Base-by-base conservation (phyloP, 2,113 vertebrate genomes). In the Tragelaphus strepsiceros region DNA sequence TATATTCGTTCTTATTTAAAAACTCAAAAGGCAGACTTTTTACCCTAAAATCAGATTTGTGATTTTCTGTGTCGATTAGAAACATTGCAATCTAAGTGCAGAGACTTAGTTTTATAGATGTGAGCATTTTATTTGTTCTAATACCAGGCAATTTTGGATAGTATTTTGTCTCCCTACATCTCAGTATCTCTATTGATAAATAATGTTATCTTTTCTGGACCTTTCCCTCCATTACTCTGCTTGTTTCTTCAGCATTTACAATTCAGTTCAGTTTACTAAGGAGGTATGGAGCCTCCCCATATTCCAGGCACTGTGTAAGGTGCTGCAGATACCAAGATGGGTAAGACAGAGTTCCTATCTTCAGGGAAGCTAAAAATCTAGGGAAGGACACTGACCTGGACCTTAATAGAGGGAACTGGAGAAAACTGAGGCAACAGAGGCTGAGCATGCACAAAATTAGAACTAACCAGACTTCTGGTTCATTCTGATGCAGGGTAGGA, bases 131-230 rank as follows among this genome's bases (percentile, higher is more conserved):
- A 58, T 49, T 35, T 92, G 2, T 62, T 91, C 51, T 93, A 39
- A 87, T 61, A 53, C 19, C 24, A 39, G 46, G n/a, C 39, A 74
- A 71, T 6, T 91, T 90, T 90, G 10, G 9, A 59, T 64, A 64
- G 14, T 46, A 62, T 83, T 92, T 97, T 92, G 9, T 88, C 43
- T 97, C 13, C 74, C 3, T 90, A 59, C 46, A 19, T 8, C 26
- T 90, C 13, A 14, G 13, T 92, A 95, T 93, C 59, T 90, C 39
- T 93, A 58, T 21, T 96, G 35, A 71, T 51, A 74, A 94, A 80
- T 67, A 54, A 51, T 22, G 14, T 67, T 56, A 67, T 53, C 5
- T 81, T 15, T 84, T 85, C 24, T 58, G 64, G 11, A 88, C 24
- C 22, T 84, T 81, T 32, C n/a, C 30, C 16, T 94, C 58, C 12